Conservation (phyloP, 1,140 invertebrate species). For the Aphaenogaster ashmeadi region DNA sequence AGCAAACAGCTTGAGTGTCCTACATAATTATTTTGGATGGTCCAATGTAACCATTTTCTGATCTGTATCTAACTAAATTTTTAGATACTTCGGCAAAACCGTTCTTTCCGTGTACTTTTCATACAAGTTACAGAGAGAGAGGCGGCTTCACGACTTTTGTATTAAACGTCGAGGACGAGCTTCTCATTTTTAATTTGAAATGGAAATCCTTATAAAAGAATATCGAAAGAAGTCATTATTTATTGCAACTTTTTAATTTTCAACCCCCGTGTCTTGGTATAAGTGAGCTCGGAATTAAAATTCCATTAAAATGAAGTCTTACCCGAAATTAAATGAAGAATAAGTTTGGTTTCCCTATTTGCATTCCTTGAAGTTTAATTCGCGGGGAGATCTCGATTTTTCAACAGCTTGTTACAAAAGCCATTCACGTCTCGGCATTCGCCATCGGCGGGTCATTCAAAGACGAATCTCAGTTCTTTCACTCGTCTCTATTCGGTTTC, state of each 20-base stretch:
- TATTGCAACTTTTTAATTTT: neutral
- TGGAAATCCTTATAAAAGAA: neutral
- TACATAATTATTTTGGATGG: too few relatives aligned
- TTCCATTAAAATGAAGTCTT: slow-evolving; percentile 4
- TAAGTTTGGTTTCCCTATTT: slow-evolving; percentile 9
- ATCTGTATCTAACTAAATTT: too few relatives aligned
- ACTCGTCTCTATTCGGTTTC: neutral
- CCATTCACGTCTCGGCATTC: slow-evolving; percentile 29
- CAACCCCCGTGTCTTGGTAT: neutral
- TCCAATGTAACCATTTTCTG: too few relatives aligned
- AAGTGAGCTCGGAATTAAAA: slow-evolving; percentile 15
- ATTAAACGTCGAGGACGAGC: neutral
- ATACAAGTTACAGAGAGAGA: too few relatives aligned
- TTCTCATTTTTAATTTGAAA: neutral
- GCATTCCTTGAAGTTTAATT: slow-evolving; percentile 7
- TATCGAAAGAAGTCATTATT: neutral
- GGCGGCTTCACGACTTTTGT: neutral
- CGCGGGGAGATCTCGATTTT: slow-evolving; percentile 9
- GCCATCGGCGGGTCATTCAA: neutral
- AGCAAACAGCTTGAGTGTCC: too few relatives aligned
- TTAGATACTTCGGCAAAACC: too few relatives aligned
- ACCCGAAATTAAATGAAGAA: slow-evolving; percentile 24
- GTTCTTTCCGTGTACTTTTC: too few relatives aligned
- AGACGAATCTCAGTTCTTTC: neutral
- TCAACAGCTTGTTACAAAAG: slow-evolving; percentile 6